Conservation (phyloP, 2,888 invertebrate species). For the Metellina segmentata region DNA sequence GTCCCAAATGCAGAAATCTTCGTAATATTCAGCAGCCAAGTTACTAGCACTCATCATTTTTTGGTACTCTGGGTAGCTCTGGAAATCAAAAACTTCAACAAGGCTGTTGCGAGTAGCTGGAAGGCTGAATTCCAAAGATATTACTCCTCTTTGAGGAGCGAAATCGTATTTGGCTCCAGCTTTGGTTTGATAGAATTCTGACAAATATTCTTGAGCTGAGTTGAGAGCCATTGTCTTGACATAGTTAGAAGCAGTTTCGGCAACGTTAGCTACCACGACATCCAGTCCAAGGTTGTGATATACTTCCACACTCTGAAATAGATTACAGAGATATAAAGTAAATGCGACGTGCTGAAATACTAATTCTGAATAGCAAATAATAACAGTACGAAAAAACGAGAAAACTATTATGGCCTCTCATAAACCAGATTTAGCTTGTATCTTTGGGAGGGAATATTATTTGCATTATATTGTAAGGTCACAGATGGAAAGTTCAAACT, state of each 20-base stretch:
- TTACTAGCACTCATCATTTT: constrained; percentile 56
- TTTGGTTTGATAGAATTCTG: constrained; percentile 62
- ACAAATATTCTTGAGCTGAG: constrained; percentile 58
- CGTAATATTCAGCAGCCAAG: constrained; percentile 56
- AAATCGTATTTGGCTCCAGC: constrained; percentile 70
- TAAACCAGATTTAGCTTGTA: too few species aligned
- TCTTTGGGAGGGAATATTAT: too few species aligned
- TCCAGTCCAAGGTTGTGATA: constrained; percentile 72
- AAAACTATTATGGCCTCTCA: too few species aligned
- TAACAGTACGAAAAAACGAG: too few species aligned
- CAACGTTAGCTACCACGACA: constrained; percentile 6
- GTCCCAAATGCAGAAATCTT: constrained; percentile 85
- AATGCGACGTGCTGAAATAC: neutral
- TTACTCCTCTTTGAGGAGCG: constrained; percentile 54
- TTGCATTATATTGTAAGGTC: too few species aligned
- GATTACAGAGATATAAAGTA: neutral
- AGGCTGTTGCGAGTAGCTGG: constrained; percentile 51
- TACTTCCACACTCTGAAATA: constrained; percentile 61
- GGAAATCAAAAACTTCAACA: constrained; percentile 60
- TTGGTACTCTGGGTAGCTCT: constrained; percentile 69
- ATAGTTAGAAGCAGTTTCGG: constrained; percentile 37
- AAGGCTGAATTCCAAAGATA: constrained; percentile 56
- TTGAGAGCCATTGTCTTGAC: constrained; percentile 35
- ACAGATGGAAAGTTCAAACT: too few species aligned
- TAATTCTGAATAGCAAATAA: too few species aligned